Evolutionary conservation across 2,113 vertebrate genomes (phyloP).

Genomic region (Osmerus eperlanus): DNA sequence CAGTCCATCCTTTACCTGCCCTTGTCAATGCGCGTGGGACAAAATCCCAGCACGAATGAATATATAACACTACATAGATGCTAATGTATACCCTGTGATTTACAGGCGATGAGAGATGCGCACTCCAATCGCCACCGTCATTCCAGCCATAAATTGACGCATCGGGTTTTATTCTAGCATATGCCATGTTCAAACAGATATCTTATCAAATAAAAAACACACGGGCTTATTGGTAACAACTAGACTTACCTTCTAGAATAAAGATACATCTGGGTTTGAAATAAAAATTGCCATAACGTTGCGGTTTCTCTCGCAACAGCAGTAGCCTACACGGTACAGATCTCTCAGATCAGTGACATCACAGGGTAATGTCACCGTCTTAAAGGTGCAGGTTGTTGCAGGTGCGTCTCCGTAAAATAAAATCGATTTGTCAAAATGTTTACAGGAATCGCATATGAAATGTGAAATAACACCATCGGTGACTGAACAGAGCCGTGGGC

Average conservation of each 20-base stretch:
- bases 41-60: too few species aligned
- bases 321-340: neutral
- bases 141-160: slow-evolving; percentile 10
- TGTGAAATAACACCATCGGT: neutral
- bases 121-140: neutral
- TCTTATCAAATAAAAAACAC: too few species aligned
- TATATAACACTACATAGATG: too few species aligned
- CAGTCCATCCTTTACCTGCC: too few species aligned
- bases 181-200: neutral
- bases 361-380: slow-evolving; percentile 16
- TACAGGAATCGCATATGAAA: neutral
- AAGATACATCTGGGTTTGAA: too few species aligned
- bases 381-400: slow-evolving; percentile 29
- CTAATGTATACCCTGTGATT: too few species aligned
- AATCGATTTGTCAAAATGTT: neutral
- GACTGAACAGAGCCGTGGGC: neutral
- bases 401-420: neutral
- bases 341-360: slow-evolving; percentile 18
- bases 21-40: too few species aligned
- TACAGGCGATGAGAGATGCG: neutral
- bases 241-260: too few species aligned
- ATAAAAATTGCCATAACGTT: too few species aligned
- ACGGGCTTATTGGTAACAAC: too few species aligned
- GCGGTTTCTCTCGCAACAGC: neutral
- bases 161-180: neutral